phyloP scores from a whole-genome alignment of 1,140 invertebrate genomes.

The Neodiprion lecontei region DNA sequence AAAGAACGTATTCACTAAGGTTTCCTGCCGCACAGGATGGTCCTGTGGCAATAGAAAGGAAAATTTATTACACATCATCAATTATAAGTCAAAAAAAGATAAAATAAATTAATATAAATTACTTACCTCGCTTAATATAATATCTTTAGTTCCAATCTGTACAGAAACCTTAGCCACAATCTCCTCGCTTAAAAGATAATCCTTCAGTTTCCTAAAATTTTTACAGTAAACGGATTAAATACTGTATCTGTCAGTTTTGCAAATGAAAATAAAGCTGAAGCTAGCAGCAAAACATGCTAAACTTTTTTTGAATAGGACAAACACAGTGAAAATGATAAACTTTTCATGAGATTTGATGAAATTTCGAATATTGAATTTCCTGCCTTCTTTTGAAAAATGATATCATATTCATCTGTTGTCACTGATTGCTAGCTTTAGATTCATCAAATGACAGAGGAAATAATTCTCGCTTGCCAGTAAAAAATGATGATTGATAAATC shows the following conservation, averaged over 20 bases:
- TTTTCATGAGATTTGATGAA: too few species aligned
- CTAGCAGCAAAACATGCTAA: too few species aligned
- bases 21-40: slow-evolving; percentile 73
- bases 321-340: too few species aligned
- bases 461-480: too few species aligned
- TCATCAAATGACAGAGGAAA: too few species aligned
- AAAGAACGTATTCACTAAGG: slow-evolving; percentile 77
- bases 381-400: too few species aligned
- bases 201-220: slow-evolving; percentile 63
- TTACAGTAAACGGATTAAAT: slow-evolving; percentile 2
- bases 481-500: too few species aligned
- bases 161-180: slow-evolving; percentile 73
- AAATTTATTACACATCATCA: slow-evolving; percentile 22
- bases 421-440: too few species aligned
- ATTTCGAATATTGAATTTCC: too few species aligned
- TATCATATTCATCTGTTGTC: too few species aligned
- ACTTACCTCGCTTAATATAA: slow-evolving; percentile 79
- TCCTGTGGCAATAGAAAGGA: slow-evolving; percentile 66
- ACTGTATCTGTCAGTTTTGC: neutral
- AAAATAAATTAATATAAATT: slow-evolving; percentile 26
- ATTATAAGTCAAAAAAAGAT: slow-evolving; percentile 17
- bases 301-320: too few species aligned
- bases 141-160: slow-evolving; percentile 81
- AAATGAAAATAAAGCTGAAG: too few species aligned
- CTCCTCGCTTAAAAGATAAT: slow-evolving; percentile 72